Base-by-base conservation (phyloP, 2,888 invertebrate species). In the Lottia gigantea region DNA sequence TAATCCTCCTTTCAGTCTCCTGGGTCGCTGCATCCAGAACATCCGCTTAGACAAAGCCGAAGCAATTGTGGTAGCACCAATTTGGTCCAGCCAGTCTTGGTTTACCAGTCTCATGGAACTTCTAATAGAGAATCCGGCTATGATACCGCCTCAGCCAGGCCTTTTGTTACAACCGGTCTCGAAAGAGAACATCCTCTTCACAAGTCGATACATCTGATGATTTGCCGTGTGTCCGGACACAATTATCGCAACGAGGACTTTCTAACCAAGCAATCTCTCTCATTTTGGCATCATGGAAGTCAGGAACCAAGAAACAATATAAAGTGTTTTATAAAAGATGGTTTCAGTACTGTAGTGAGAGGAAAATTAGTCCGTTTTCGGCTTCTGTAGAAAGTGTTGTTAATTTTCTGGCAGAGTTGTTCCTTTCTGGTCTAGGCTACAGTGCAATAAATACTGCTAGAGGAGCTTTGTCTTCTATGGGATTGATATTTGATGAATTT, bases 201-300 rank as follows among this genome's bases (percentile, higher is more conserved):
- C n/a, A 49, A 49, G 19, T n/a, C 16, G 16, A 16, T 49, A 49
- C 6, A 19, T 49, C 19, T 49, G 19, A 49, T 49, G 49, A 49
- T 19, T 49, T 49, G 49, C 19, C 49, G 19, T n/a, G 49, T 49
- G 19, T 49, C 49, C 49, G n/a, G 49, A 49, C 16, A n/a, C 49
- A 49, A 49, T 49, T 49, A 16, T 16, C n/a, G 19, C 16, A 49
- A 49, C 49, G n/a, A 49, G 49, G 49, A n/a, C 19, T 49, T 49
- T 49, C 49, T 49, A 19, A 49, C 15, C 63, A 31, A 23, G 26
- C 63, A 31, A 25, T 12, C 16, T 16, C 26, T 31, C 16, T 63
- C 26, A 40, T 63, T 23, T 19, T 63, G 63, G 63, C 63, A 63
- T 63, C 63, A 16, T 63, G 63, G 63, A 63, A 40, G 63, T 25